Base-by-base conservation (phyloP, 1,140 invertebrate species). In the Hesperophylax magnus region DNA sequence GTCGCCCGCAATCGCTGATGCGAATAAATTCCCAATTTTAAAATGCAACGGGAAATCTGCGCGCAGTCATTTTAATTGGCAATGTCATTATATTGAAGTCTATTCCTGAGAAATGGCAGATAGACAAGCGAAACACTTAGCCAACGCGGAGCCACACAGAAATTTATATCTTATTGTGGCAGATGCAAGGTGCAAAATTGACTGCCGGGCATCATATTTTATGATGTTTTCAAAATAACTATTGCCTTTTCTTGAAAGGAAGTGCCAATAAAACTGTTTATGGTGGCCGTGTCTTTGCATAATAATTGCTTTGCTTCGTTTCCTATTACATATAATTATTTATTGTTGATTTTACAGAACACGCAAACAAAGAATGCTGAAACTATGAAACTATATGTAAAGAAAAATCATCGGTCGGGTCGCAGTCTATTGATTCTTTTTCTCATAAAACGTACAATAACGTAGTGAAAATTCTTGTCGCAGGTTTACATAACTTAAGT, bases 211-310 rank as follows among this genome's bases (percentile, higher is more conserved):
- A 75, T 27, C 14, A 56, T 75, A 1, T 47, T 75, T 75, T 75
- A 75, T 56, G 72, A 56, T 24, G 72, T 56, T 56, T 75, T 78
- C 76, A 63, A 67, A 81, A 78, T 80, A 83, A 83, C 82, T 80
- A 81, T 83, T 67, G 78, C 79, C 79, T 75, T 79, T 80, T 83
- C 74, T 77, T 79, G 65, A 82, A 79, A 80, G 78, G 79, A 81
- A 83, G 79, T 78, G 79, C 71, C 71, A 78, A 83, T 83, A 83
- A 83, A 83, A 79, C 77, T 53, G 56, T 83, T 83, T 80, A 83
- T 52, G 71, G 58, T 60, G 14, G 56, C 60, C 82, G 77, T 83
- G 82, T 83, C 79, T 77, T 76, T 80, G 82, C 80, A 83, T 83
- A 83, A 79, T 83, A 78, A 83, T 83, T 83, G 61, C 58, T 61